These are phyloP conservation scores for Melinaea menophilus DNA, from an alignment of 2,888 invertebrate genomes.

Conservation along the genomic window DNA sequence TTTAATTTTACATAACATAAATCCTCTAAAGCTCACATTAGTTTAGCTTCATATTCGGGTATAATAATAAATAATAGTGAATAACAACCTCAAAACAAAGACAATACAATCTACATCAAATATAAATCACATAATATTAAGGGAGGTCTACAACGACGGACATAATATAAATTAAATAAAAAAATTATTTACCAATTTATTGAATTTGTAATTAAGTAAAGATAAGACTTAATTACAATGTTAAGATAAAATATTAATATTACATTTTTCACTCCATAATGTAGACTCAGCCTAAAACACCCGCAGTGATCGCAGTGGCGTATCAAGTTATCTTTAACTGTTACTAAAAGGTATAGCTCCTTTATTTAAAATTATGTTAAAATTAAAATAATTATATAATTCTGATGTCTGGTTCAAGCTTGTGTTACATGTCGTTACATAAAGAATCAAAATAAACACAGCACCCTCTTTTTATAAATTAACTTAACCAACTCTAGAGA, in stretches of 20 bases:
- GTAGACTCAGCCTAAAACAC: background rate
- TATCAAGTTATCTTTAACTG: conserved; percentile 3
- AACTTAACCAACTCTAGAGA: background rate
- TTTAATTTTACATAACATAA: background rate
- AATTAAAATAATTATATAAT: background rate
- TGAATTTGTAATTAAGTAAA: background rate
- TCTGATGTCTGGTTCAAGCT: background rate
- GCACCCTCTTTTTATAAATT: too few relatives aligned
- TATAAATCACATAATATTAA: conserved; percentile 29
- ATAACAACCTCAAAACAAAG: conserved; percentile 31
- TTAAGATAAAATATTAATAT: too few relatives aligned
- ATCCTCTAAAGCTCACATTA: background rate
- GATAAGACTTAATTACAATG: background rate
- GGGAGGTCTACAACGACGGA: background rate
- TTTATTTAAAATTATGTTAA: conserved; percentile 4
- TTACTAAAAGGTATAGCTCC: conserved; percentile 3
- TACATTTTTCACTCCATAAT: background rate
- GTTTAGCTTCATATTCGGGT: conserved; percentile 11
- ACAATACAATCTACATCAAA: conserved; percentile 32
- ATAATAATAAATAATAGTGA: conserved; percentile 34
- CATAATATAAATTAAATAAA: background rate
- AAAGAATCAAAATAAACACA: too few relatives aligned
- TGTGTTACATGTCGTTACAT: too few relatives aligned
- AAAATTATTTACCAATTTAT: background rate
- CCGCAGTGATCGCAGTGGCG: conserved; percentile 2